Percentiles rank a stretch among this genome's conserved stretches.
phyloP scores from a whole-genome alignment of 2,113 vertebrate species.

The Rhea americana region DNA sequence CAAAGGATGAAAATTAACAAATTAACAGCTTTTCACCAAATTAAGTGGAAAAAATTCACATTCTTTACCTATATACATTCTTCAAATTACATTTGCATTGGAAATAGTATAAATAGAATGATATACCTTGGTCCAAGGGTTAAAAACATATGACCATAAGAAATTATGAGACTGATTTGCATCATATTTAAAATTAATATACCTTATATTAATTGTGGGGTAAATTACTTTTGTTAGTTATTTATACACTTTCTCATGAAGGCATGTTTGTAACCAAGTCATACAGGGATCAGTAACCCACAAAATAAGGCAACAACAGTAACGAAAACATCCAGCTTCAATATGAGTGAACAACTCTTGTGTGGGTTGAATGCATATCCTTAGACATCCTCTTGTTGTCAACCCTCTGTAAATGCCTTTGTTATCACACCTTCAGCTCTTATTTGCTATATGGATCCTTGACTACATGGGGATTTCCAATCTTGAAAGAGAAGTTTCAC shows the following conservation, averaged over 20 bases:
- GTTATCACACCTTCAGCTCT: background rate
- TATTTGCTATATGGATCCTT: background rate
- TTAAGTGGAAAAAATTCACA: background rate
- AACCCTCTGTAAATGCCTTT: background rate
- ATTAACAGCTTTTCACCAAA: background rate
- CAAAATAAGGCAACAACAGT: background rate
- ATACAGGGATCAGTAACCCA: rapidly evolving
- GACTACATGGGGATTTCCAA: background rate
- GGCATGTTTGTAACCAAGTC: background rate
- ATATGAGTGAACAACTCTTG: background rate
- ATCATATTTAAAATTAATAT: background rate
- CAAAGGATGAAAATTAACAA: background rate
- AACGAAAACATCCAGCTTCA: background rate
- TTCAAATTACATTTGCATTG: background rate
- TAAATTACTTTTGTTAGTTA: background rate
- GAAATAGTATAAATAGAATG: background rate
- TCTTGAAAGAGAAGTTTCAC: background rate
- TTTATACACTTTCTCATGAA: background rate
- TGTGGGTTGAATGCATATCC: background rate
- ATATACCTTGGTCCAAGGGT: background rate
- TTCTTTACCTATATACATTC: background rate
- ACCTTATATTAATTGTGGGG: background rate
- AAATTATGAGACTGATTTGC: background rate
- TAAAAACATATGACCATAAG: background rate
- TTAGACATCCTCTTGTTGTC: background rate